phyloP scores from a whole-genome alignment of 2,888 invertebrate species.

The Coronaproctus castanopsis region DNA sequence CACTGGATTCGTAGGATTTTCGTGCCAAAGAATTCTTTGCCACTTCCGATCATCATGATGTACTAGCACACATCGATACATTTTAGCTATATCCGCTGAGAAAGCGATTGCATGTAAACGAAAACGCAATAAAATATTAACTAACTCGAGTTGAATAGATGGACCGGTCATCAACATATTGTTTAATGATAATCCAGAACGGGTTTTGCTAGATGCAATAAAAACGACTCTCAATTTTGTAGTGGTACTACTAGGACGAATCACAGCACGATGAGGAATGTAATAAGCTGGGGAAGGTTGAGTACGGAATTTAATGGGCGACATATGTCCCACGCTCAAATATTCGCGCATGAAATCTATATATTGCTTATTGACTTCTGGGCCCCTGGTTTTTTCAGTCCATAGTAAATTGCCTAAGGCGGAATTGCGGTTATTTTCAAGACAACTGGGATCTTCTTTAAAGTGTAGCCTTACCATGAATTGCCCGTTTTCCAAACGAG shows the following conservation, averaged over 20 bases:
- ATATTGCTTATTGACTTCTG: constrained; percentile 8
- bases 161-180: constrained; percentile 23
- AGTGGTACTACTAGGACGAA: constrained; percentile 15
- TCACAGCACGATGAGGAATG: constrained; percentile 20
- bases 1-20: constrained; percentile 9
- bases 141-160: constrained; percentile 22
- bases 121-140: constrained; percentile 22
- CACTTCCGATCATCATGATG: constrained; percentile 19
- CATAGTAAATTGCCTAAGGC: background rate
- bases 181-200: constrained; percentile 23
- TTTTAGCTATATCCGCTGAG: constrained; percentile 25
- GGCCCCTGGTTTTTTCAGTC: background rate
- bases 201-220: constrained; percentile 16
- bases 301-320: background rate
- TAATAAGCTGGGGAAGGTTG: constrained; percentile 11
- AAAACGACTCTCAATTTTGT: constrained; percentile 20
- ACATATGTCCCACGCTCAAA: constrained; percentile 18
- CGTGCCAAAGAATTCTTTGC: constrained; percentile 25
- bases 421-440: background rate
- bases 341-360: constrained; percentile 17
- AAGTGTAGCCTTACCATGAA: constrained; percentile 20
- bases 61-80: constrained; percentile 24
- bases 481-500: constrained; percentile 14
- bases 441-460: constrained; percentile 11
- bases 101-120: constrained; percentile 21